These are phyloP conservation scores for Solea solea DNA, from an alignment of 2,113 vertebrate species.

Conservation along the genomic window DNA sequence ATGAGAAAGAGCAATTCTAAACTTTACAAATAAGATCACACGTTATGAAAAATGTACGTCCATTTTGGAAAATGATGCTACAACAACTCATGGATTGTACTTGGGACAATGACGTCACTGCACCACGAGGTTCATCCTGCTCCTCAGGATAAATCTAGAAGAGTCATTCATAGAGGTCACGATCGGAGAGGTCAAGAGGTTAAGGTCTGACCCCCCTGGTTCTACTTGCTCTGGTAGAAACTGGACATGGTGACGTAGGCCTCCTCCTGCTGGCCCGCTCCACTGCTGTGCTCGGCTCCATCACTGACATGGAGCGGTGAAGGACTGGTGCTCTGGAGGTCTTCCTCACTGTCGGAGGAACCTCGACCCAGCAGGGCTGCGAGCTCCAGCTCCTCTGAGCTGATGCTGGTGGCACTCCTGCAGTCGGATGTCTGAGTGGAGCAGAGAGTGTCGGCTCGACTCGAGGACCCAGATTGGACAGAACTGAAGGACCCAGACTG, in stretches of 20 bases:
- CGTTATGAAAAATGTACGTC: too few species aligned
- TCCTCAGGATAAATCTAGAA: neutral
- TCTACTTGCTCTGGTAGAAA: slow-evolving; percentile 87
- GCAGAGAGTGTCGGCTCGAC: neutral
- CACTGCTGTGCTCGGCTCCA: neutral
- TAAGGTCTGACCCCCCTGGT: neutral
- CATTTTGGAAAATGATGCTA: too few species aligned
- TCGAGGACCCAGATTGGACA: neutral
- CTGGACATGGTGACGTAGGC: slow-evolving; percentile 95
- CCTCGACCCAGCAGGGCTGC: slow-evolving; percentile 47
- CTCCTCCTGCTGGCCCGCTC: slow-evolving; percentile 79
- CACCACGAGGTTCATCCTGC: too few species aligned
- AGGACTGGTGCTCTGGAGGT: neutral
- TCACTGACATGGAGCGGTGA: slow-evolving; percentile 19
- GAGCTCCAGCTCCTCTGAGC: slow-evolving; percentile 55
- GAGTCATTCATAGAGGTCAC: neutral
- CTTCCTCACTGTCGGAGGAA: slow-evolving; percentile 17
- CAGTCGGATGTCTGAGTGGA: slow-evolving; percentile 50
- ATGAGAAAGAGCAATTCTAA: too few species aligned
- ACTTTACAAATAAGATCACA: too few species aligned
- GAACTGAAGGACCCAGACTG: neutral
- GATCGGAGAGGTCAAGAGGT: neutral
- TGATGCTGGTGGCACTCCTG: slow-evolving; percentile 47
- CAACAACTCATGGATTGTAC: too few species aligned
- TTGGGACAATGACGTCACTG: too few species aligned